Evolutionary conservation across 2,888 invertebrate genomes (phyloP).

Genomic region (Drosophila borealis): DNA sequence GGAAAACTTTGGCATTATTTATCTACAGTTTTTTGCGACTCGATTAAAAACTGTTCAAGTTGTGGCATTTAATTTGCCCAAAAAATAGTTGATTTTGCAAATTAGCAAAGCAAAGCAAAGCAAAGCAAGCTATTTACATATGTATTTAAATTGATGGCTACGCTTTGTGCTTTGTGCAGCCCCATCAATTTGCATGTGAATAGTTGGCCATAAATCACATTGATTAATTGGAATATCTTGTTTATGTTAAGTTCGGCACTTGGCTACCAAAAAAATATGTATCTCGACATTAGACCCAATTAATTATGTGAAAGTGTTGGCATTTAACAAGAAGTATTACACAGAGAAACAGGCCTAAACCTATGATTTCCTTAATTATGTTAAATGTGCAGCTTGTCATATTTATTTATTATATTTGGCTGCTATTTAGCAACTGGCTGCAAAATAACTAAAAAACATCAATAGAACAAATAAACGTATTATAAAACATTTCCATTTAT

Average conservation of each 20-base stretch:
- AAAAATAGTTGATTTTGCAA: slow-evolving; percentile 28
- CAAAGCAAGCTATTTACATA: slow-evolving; percentile 44
- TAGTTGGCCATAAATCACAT: slow-evolving; percentile 60
- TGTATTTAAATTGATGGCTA: slow-evolving; percentile 41
- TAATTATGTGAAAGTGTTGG: slow-evolving; percentile 59
- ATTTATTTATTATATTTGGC: background rate
- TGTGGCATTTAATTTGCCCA: background rate
- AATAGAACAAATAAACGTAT: slow-evolving; percentile 11
- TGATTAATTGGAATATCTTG: slow-evolving; percentile 61
- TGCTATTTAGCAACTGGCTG: background rate
- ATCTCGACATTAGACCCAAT: slow-evolving; percentile 46
- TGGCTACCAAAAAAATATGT: slow-evolving; percentile 49
- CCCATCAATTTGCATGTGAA: slow-evolving; percentile 46
- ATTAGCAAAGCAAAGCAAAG: slow-evolving; percentile 32
- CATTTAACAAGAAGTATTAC: slow-evolving; percentile 32
- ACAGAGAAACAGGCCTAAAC: background rate
- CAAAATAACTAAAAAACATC: background rate
- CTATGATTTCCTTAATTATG: background rate
- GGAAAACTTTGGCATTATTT: background rate
- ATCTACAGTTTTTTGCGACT: background rate
- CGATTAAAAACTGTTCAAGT: slow-evolving; percentile 24
- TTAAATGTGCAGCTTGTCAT: background rate
- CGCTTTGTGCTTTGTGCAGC: slow-evolving; percentile 43
- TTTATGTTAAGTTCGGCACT: slow-evolving; percentile 44
- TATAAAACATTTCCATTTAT: slow-evolving; percentile 1